Evolutionary conservation across 1,140 invertebrate species (phyloP), one percentile per base, ranked within the genome.

Genomic region (Kradibia gibbosae): DNA sequence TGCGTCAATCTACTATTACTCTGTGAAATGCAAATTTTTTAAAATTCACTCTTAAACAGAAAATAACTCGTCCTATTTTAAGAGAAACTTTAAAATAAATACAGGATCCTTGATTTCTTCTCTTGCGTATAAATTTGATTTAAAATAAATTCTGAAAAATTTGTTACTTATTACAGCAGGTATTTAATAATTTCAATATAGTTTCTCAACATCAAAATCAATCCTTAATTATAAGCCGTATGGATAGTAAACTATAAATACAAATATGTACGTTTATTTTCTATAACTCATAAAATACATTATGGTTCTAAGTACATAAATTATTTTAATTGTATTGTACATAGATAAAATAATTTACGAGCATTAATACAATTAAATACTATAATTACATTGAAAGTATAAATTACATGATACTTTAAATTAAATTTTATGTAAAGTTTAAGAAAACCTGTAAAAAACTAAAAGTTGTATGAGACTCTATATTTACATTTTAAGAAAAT

Each of bases 361-460:
- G 60, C 36, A 65, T 65, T 65, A 67, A 67, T 67, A 39, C 34
- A 2, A 36, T 67, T 67, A 67, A 67, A 67, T 67, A 39, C 34
- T 67, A 67, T 67, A 67, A 67, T 67, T 67, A 67, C 34, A 10
- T 67, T n/a, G 62, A 67, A 67, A 67, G 34, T 67, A 67, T 39
- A 39, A 67, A 39, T 67, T 67, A 67, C 34, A 39, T 7, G 34
- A 22, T 67, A 67, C 11, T 39, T 67, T 4, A 10, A 67, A 67
- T 67, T 67, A 67, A 39, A 67, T 67, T 67, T 36, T 39, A 67
- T 39, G 34, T 39, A 67, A 20, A 67, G 34, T 39, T 67, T 39
- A 1, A 67, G 28, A 39, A 39, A 39, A 62, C 31, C 1, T 36
- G 3, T 31, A 60, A 55, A 55, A n/a, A 55, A 55, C 53, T 55